A percentile compares a stretch with the other conserved stretches of the same genome.
Conservation (phyloP, 2,797 vertebrate species). For the Rhabdophis nuchalis region DNA sequence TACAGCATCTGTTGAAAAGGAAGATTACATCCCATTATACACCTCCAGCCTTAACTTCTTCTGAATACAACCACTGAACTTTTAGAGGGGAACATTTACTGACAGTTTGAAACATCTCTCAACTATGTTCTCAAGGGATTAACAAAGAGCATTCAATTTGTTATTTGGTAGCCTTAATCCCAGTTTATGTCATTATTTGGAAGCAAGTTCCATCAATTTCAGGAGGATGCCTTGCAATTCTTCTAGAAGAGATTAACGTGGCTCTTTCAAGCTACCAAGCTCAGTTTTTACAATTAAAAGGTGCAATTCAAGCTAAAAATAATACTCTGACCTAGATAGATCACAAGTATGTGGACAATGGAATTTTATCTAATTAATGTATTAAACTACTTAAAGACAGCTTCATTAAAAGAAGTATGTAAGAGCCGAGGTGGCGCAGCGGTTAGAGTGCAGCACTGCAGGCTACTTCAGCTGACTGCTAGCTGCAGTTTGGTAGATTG, state of each 20-base stretch:
- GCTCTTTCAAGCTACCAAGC: not conserved
- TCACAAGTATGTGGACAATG: not conserved
- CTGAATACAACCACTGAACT: not conserved
- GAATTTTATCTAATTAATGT: not conserved
- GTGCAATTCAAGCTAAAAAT: not conserved
- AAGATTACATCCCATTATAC: not conserved
- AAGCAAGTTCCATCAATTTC: not conserved
- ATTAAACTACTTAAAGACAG: not conserved
- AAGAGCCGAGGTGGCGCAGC: too few species aligned
- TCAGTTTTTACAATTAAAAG: not conserved
- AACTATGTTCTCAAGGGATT: not conserved
- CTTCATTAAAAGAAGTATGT: not conserved
- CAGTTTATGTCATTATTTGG: not conserved
- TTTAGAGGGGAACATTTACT: not conserved
- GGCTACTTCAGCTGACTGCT: too few species aligned
- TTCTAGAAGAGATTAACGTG: not conserved
- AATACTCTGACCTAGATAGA: not conserved
- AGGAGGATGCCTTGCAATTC: not conserved
- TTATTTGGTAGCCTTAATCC: not conserved
- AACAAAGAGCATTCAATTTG: not conserved
- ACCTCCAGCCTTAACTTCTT: not conserved
- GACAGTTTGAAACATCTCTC: not conserved
- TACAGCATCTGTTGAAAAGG: not conserved
- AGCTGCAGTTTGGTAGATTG: too few species aligned
- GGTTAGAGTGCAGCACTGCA: too few species aligned